A percentile compares a stretch with the other conserved stretches of the same genome.
phyloP scores from a whole-genome alignment of 2,113 vertebrate species.

The Oryzias curvinotus region DNA sequence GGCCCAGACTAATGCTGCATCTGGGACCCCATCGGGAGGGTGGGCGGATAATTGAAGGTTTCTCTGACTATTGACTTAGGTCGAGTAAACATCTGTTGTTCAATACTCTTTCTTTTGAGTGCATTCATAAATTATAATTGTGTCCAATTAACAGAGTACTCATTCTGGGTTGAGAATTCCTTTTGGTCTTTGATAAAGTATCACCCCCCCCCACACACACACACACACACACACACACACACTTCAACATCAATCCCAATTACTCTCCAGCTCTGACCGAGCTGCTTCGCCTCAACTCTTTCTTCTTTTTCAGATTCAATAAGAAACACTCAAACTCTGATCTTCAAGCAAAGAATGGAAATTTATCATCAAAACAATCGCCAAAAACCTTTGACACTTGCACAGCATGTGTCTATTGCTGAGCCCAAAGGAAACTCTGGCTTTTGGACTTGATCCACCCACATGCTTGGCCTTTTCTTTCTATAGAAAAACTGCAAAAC shows the following conservation, averaged over 20 bases:
- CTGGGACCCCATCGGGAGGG: constrained; percentile 51
- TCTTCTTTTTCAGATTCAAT: constrained; percentile 21
- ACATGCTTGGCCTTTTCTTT: constrained; percentile 51
- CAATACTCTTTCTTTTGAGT: constrained; percentile 62
- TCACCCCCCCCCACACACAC: constrained; percentile 5
- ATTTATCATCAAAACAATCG: constrained; percentile 54
- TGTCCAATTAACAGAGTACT: constrained; percentile 54
- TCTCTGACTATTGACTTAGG: constrained; percentile 71
- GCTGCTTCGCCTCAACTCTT: constrained; percentile 1
- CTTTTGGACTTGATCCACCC: constrained; percentile 52
- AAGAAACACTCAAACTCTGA: constrained; percentile 26
- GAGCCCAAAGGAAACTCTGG: constrained; percentile 39
- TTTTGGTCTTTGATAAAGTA: constrained; percentile 48
- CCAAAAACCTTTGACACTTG: constrained; percentile 47
- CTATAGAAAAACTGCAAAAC: constrained; percentile 32
- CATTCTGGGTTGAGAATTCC: constrained; percentile 40
- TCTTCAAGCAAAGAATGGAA: constrained; percentile 31
- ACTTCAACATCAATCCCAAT: constrained; percentile 37
- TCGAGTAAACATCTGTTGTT: constrained; percentile 75
- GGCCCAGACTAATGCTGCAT: constrained; percentile 66
- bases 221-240: too few relatives aligned
- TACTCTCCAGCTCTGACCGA: constrained; percentile 17
- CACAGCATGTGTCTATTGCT: constrained; percentile 36
- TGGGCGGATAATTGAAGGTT: constrained; percentile 71
- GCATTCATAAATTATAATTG: constrained; percentile 68